These are phyloP conservation scores for Nothoprocta perdicaria DNA, from an alignment of 2,113 vertebrate genomes.

Conservation along the genomic window DNA sequence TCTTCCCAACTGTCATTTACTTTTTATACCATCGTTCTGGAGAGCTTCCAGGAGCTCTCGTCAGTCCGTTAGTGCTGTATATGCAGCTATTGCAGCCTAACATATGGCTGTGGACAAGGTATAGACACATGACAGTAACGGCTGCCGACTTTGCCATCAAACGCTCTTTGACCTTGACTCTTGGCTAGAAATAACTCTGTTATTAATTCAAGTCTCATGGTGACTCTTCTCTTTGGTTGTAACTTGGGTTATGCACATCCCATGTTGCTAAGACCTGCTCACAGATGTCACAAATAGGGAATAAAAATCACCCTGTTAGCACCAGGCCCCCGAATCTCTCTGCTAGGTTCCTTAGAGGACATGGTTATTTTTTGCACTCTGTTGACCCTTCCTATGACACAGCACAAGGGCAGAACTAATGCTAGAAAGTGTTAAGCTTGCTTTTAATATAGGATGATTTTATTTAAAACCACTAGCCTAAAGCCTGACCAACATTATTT, in stretches of 20 bases:
- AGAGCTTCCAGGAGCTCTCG: background rate
- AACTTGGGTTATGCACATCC: background rate
- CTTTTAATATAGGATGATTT: background rate
- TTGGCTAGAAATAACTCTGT: background rate
- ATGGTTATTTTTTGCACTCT: background rate
- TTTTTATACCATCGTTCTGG: background rate
- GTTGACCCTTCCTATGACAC: background rate
- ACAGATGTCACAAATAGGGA: background rate
- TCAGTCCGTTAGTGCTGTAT: background rate
- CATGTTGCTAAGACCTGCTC: background rate
- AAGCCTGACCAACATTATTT: background rate
- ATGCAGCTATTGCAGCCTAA: background rate
- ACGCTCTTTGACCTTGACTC: conserved; percentile 16
- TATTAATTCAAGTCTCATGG: background rate
- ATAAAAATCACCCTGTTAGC: background rate
- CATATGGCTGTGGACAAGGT: background rate
- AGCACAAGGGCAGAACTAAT: background rate
- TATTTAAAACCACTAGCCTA: background rate
- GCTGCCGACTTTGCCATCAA: background rate
- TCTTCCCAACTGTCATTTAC: background rate
- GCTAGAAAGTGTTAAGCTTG: background rate
- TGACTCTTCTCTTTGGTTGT: background rate
- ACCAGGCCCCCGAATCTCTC: background rate
- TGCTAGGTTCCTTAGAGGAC: background rate
- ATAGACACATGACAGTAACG: background rate